Conservation (phyloP, 2,888 invertebrate genomes). For the Lasioglossum vierecki region DNA sequence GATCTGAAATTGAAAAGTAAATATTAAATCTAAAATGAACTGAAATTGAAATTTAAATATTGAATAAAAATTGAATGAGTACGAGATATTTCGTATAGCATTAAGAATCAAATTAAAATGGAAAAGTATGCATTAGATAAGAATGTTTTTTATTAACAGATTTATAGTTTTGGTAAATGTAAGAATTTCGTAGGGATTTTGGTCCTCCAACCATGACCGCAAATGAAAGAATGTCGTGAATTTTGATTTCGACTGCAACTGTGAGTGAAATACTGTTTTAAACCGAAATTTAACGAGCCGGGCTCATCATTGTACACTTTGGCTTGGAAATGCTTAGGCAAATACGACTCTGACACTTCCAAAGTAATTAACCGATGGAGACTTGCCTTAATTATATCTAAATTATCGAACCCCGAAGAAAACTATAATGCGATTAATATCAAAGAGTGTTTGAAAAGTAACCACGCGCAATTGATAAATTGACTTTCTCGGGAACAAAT, state of each 20-base stretch:
- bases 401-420: background rate
- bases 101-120: background rate
- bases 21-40: background rate
- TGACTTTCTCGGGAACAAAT: background rate
- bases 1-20: background rate
- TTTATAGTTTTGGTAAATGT: background rate
- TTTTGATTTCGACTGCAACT: background rate
- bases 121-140: background rate
- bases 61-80: background rate
- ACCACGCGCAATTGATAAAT: background rate
- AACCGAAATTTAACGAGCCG: background rate
- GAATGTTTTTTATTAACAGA: background rate
- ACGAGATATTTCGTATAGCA: background rate
- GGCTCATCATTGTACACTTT: conserved; percentile 1
- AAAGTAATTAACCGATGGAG: background rate
- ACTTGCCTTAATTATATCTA: background rate
- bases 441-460: background rate
- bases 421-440: background rate
- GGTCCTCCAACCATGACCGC: background rate
- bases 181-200: background rate
- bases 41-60: background rate
- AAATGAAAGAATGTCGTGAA: background rate
- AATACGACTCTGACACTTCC: background rate
- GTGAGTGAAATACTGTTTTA: background rate
- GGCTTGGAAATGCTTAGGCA: background rate